Base-by-base conservation (phyloP, 1,140 invertebrate species). In the Saccostrea echinata region DNA sequence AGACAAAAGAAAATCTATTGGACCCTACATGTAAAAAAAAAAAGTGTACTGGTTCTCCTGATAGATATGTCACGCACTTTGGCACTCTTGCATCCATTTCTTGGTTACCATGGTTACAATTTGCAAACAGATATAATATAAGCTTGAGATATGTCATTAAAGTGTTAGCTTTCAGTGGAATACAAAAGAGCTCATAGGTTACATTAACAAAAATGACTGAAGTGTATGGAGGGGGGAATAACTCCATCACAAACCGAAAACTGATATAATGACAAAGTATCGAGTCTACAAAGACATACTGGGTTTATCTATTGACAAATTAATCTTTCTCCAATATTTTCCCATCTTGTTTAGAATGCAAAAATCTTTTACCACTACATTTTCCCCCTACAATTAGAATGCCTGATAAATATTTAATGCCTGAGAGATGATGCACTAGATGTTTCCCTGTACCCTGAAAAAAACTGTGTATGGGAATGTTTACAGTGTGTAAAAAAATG, bases 1-100 rank as follows among this genome's bases (percentile, higher is more conserved):
- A 76, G 68, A 76, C 68, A 76, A 76, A 30, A 61, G 11, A 0
- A 61, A 61, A 43, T 43, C 43, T 43, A 64, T 76, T 76, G 68
- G 68, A 76, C 68, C 27, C 27, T 76, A 76, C 27, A 27, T 21
- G 55, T 76, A 76, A 43, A 43, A 43, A 8, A 27, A 71, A 8
- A 12, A 27, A n/a, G 24, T 30, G 11, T 12, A 33, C n/a, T 24
- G 24, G 24, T 30, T 30, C 30, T 13, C 24, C 27, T 76, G 68
- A 76, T 16, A 30, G 68, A 76, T 76, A 76, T 76, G 30, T 33
- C 27, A 27, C 30, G 68, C 18, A 21, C n/a, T 61, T 61, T 21
- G 55, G 55, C 16, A 61, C 55, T 61, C 55, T 21, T 61, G 55
- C 55, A 43, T 43, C 43, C 43, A 9, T 43, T 43, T 43, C 43